phyloP scores from a whole-genome alignment of 2,113 vertebrate species.

The Pelodiscus sinensis region DNA sequence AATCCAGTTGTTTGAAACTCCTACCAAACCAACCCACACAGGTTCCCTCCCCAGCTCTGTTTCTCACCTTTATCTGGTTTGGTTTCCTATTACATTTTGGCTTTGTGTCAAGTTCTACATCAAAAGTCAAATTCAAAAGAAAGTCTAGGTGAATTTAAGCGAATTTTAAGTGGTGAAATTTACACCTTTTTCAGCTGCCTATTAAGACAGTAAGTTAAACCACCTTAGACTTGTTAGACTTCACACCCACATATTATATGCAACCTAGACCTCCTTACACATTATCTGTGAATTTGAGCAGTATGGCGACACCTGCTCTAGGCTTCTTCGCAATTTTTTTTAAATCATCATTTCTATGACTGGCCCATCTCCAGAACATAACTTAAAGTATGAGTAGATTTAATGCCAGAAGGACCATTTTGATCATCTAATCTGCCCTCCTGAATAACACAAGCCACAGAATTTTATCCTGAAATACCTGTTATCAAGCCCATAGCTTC shows the following conservation, averaged over 20 bases:
- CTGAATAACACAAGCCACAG: neutral
- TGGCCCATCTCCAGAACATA: neutral
- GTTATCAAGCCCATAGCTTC: neutral
- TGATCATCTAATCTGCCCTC: neutral
- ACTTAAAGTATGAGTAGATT: neutral
- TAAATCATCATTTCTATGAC: neutral
- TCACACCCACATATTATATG: neutral
- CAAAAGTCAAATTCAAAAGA: constrained; percentile 17
- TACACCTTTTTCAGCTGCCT: neutral
- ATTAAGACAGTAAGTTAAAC: neutral
- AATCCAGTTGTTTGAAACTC: constrained; percentile 21
- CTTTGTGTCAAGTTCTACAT: neutral
- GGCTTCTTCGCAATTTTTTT: neutral
- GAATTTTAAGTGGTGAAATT: neutral
- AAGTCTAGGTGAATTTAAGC: neutral
- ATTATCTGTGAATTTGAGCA: neutral
- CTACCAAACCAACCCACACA: neutral
- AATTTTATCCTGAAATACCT: neutral
- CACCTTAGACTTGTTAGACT: neutral
- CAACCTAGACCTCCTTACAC: neutral
- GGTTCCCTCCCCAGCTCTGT: neutral
- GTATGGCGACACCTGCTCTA: neutral
- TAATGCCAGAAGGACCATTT: too few relatives aligned
- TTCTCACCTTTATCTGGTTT: constrained; percentile 11
- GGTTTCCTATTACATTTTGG: neutral